Conservation (phyloP, 2,113 vertebrate genomes). For the Bucco capensis region DNA sequence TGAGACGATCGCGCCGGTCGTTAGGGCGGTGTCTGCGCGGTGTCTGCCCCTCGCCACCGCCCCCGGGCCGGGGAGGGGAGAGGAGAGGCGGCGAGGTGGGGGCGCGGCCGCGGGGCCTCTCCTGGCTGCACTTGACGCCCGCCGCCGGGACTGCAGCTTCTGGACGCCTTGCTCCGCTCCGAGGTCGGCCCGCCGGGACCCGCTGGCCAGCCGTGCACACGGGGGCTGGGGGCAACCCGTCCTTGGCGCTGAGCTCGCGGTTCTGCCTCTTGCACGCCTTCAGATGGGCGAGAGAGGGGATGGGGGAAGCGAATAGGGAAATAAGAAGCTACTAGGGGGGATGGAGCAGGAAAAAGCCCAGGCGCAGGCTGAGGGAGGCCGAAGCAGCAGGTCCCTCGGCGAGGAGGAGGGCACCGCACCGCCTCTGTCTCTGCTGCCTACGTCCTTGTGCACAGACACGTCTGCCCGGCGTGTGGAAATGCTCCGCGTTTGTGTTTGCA, state of each 20-base stretch:
- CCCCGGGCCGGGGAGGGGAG: neutral
- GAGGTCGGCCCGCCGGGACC: neutral
- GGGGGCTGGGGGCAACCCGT: too few species aligned
- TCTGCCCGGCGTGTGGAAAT: neutral
- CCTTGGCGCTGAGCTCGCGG: neutral
- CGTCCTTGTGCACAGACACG: neutral
- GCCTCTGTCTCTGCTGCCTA: neutral
- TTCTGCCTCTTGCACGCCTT: neutral
- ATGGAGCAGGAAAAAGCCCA: neutral
- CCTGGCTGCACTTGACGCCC: neutral
- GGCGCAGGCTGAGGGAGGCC: neutral
- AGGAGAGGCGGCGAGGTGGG: neutral
- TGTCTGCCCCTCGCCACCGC: neutral
- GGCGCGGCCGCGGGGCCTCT: neutral
- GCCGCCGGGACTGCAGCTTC: neutral
- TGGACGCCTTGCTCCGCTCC: too few species aligned
- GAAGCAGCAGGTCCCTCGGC: neutral
- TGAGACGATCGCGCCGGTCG: neutral
- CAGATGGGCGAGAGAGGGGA: neutral
- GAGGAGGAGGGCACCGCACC: neutral
- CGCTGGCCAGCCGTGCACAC: neutral
- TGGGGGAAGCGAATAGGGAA: neutral
- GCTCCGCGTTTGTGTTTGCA: neutral
- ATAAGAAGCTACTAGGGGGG: rapidly evolving
- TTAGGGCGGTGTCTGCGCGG: neutral